Conservation (phyloP, 2,113 vertebrate genomes). For the Opisthocomus hoazin region DNA sequence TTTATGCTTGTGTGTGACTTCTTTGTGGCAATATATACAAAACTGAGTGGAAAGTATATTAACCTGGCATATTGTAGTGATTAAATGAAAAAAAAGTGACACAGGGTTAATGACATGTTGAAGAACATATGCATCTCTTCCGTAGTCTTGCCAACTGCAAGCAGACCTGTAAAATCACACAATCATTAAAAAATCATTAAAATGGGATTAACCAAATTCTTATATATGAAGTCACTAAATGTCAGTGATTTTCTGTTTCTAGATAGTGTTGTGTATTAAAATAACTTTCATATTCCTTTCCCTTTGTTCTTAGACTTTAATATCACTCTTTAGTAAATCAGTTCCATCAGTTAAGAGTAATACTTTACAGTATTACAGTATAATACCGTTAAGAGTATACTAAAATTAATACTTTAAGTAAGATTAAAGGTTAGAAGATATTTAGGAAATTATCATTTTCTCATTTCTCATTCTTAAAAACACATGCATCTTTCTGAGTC, state of each 20-base stretch:
- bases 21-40: background rate
- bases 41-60: background rate
- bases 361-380: no score
- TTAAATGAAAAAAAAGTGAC: background rate
- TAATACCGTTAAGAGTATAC: no score
- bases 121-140: background rate
- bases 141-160: background rate
- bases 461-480: background rate
- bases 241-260: background rate
- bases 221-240: background rate
- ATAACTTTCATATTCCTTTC: background rate
- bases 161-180: background rate
- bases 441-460: background rate
- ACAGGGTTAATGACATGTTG: rapidly evolving
- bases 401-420: no score
- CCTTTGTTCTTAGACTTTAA: background rate
- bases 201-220: background rate
- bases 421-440: background rate
- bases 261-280: background rate
- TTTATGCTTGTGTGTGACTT: background rate
- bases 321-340: background rate
- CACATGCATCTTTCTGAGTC: background rate
- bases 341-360: background rate
- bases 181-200: background rate
- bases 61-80: background rate